A percentile compares a stretch with the other conserved stretches of the same genome.
These are phyloP conservation scores for Mycetomoellerius zeteki DNA, from an alignment of 1,140 invertebrate species.

Conservation along the genomic window DNA sequence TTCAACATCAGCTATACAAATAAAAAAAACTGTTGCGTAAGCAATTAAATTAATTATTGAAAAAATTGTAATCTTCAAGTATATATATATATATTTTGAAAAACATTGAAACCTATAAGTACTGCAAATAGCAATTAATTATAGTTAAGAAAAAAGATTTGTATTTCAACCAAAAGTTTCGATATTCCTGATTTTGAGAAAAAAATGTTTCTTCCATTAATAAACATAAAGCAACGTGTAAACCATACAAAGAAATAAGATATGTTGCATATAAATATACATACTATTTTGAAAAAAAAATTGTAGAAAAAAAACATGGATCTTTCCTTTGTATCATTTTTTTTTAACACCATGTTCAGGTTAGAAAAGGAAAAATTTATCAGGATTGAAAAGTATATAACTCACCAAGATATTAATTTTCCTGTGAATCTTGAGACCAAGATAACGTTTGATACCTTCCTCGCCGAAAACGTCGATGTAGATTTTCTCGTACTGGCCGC, in stretches of 20 bases:
- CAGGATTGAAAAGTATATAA: constrained; percentile 21
- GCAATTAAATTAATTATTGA: neutral
- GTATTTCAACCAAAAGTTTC: neutral
- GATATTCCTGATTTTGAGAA: neutral
- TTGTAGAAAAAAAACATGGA: neutral
- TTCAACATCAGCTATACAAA: neutral
- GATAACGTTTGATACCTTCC: constrained; percentile 81
- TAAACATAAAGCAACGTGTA: neutral
- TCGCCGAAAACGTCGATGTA: constrained; percentile 85
- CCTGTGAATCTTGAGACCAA: constrained; percentile 82
- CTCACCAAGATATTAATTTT: constrained; percentile 86
- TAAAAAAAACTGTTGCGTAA: neutral
- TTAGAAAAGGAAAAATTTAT: neutral
- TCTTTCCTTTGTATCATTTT: neutral
- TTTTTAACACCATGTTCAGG: neutral
- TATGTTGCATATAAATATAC: neutral
- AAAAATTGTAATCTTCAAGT: neutral
- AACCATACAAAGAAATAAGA: neutral
- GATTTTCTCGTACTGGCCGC: constrained; percentile 83
- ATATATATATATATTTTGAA: too few relatives aligned
- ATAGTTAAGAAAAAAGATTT: neutral
- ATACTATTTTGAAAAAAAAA: neutral
- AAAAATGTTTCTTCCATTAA: neutral
- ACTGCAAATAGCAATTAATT: neutral
- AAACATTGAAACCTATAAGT: neutral